phyloP scores from a whole-genome alignment of 2,797 vertebrate species.

The Schizopygopsis malacanthus region DNA sequence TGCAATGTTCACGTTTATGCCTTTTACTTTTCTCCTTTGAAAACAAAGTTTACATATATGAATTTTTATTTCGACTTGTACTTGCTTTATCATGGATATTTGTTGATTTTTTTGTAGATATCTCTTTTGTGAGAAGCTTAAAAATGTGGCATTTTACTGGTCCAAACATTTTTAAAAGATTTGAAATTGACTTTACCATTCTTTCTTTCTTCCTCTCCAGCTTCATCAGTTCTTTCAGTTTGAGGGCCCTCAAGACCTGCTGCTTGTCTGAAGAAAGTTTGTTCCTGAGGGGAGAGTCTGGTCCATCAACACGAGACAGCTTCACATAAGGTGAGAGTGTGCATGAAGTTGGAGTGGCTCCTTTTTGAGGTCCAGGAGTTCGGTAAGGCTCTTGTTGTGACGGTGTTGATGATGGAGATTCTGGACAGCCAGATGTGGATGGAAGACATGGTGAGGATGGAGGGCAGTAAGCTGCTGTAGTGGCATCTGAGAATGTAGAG shows the following conservation, averaged over 20 bases:
- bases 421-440: slow-evolving; percentile 31
- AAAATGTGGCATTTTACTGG: not conserved
- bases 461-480: not conserved
- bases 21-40: not conserved
- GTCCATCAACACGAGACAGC: not conserved
- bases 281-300: slow-evolving; percentile 25
- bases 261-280: slow-evolving; percentile 70
- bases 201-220: slow-evolving; percentile 80
- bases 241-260: slow-evolving; percentile 80
- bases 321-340: slow-evolving; percentile 13
- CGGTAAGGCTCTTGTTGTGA: slow-evolving; percentile 36
- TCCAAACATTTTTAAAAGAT: not conserved
- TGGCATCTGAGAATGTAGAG: slow-evolving; percentile 12
- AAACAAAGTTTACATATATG: slow-evolving; percentile 1
- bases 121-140: not conserved
- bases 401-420: slow-evolving; percentile 34
- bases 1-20: not conserved
- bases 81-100: not conserved
- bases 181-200: slow-evolving; percentile 39
- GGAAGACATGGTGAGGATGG: slow-evolving; percentile 42
- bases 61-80: not conserved
- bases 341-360: not conserved
- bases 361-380: slow-evolving; percentile 13
- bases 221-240: slow-evolving; percentile 83
- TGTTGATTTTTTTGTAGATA: not conserved